Percentiles rank a stretch among this genome's conserved stretches.
Conservation (phyloP, 2,113 vertebrate genomes). For the Elephantulus edwardii region DNA sequence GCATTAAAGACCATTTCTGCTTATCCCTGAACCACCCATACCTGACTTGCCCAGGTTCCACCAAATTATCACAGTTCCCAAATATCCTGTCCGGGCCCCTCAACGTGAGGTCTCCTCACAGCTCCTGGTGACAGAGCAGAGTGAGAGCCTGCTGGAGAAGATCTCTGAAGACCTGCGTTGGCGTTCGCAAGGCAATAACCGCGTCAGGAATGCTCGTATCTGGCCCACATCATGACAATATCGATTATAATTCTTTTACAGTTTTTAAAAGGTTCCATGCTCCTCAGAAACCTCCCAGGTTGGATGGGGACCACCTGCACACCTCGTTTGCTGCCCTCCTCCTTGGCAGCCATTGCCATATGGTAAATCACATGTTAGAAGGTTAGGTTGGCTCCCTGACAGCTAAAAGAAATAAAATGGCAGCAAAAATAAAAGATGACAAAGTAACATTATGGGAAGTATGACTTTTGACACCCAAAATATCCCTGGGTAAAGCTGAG, state of each 20-base stretch:
- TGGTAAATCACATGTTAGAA: neutral
- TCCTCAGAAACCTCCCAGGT: neutral
- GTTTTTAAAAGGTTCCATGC: neutral
- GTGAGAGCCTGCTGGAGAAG: too few relatives aligned
- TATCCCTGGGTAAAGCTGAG: neutral
- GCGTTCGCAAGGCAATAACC: neutral
- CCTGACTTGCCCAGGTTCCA: neutral
- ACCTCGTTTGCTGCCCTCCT: neutral
- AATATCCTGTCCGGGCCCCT: neutral
- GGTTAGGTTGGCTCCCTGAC: neutral
- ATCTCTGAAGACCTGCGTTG: too few relatives aligned
- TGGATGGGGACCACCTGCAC: neutral
- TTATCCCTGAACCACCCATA: neutral
- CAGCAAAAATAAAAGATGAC: neutral
- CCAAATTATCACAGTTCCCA: neutral
- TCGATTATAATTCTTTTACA: neutral
- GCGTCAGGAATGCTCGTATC: neutral
- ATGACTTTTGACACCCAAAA: neutral
- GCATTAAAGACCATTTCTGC: neutral
- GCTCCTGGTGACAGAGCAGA: neutral
- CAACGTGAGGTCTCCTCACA: neutral
- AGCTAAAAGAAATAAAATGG: neutral
- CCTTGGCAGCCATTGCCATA: neutral
- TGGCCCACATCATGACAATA: neutral
- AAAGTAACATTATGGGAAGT: constrained; percentile 1